phyloP scores from a whole-genome alignment of 2,113 vertebrate species.

The Dipodomys stephensi region DNA sequence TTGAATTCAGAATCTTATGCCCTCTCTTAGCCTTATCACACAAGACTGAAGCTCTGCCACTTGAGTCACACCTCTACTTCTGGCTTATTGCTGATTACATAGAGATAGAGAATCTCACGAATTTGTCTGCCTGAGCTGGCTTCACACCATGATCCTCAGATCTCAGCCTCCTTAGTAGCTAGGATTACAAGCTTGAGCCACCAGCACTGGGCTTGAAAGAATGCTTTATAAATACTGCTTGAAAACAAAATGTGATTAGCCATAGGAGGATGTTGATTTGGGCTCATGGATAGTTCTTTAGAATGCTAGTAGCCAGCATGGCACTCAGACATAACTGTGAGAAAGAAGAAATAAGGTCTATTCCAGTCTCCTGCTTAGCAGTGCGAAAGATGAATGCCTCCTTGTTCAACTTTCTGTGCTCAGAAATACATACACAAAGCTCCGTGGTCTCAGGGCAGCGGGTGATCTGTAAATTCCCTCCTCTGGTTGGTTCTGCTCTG shows the following conservation, averaged over 20 bases:
- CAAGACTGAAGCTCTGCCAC: too few relatives aligned
- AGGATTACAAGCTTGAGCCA: too few relatives aligned
- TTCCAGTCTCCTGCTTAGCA: constrained; percentile 28
- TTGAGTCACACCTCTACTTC: too few relatives aligned
- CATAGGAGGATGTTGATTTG: constrained; percentile 7
- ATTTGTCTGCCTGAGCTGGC: too few relatives aligned
- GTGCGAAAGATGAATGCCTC: neutral
- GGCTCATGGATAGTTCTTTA: neutral
- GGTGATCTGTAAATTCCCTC: constrained; percentile 60
- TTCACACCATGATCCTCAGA: too few relatives aligned
- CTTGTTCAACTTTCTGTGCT: constrained; percentile 13
- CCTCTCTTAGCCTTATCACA: too few relatives aligned
- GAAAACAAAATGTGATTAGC: neutral
- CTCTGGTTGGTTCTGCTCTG: constrained; percentile 36
- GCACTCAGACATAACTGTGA: constrained; percentile 32
- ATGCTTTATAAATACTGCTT: neutral
- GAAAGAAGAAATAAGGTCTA: constrained; percentile 49
- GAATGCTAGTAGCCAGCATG: neutral
- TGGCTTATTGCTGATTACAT: too few relatives aligned
- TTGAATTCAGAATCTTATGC: too few relatives aligned
- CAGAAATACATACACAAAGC: constrained; percentile 42
- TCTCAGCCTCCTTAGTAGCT: too few relatives aligned
- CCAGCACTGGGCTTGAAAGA: neutral
- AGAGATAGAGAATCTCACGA: too few relatives aligned
- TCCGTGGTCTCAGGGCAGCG: constrained; percentile 13